phyloP scores from a whole-genome alignment of 2,113 vertebrate genomes.

The Syngnathus typhle region DNA sequence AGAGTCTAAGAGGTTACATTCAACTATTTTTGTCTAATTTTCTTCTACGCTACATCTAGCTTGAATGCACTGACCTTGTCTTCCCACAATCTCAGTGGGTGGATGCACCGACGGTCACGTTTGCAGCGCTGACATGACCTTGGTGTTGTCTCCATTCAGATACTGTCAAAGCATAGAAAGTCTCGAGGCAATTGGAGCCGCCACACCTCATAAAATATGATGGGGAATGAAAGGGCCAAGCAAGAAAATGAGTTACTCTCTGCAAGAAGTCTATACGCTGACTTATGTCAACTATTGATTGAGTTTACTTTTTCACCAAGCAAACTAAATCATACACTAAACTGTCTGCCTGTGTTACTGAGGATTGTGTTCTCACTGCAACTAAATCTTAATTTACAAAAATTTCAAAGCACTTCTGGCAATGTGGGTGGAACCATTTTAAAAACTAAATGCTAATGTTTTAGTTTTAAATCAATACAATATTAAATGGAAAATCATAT shows the following conservation, averaged over 20 bases:
- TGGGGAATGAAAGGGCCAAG: conserved; percentile 17
- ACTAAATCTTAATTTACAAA: not conserved
- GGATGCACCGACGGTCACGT: conserved; percentile 37
- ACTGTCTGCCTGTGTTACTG: not conserved
- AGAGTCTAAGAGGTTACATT: conserved; percentile 5
- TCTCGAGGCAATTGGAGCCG: conserved; percentile 42
- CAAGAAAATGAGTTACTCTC: conserved; percentile 10
- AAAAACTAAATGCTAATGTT: not conserved
- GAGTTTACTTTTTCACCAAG: conserved; percentile 1
- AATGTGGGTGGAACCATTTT: not conserved
- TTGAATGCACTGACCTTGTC: conserved; percentile 33
- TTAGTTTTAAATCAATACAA: too few relatives aligned
- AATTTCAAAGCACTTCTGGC: not conserved
- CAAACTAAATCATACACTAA: not conserved
- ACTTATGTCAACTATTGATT: conserved; percentile 1
- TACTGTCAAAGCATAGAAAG: conserved; percentile 33
- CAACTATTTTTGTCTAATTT: conserved; percentile 23
- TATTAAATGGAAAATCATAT: too few relatives aligned
- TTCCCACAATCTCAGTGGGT: conserved; percentile 42
- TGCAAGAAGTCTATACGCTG: conserved; percentile 3
- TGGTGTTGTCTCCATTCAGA: conserved; percentile 38
- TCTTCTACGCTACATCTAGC: conserved; percentile 2
- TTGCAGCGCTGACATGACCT: conserved; percentile 40
- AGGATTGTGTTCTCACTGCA: not conserved
- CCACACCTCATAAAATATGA: conserved; percentile 44